phyloP scores from a whole-genome alignment of 2,888 invertebrate species.

The Ectemnius lituratus region DNA sequence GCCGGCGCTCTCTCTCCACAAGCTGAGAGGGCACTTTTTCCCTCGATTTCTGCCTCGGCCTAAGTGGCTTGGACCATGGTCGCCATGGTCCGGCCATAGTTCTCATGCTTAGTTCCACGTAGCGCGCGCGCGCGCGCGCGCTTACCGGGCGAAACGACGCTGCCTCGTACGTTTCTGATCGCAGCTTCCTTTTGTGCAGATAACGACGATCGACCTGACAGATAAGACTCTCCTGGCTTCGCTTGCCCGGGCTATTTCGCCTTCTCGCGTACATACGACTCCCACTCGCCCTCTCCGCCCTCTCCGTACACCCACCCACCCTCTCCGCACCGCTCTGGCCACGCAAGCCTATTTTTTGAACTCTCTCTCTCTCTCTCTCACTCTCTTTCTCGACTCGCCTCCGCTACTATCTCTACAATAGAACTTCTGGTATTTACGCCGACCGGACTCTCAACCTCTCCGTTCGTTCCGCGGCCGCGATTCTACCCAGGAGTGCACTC shows the following conservation, averaged over 20 bases:
- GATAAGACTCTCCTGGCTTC: constrained; percentile 55
- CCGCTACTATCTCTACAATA: constrained; percentile 31
- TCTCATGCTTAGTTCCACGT: constrained; percentile 35
- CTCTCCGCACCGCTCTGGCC: background rate
- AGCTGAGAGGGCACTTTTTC: constrained; percentile 7
- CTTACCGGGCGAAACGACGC: constrained; percentile 1
- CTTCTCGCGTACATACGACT: constrained; percentile 12
- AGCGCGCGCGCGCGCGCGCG: constrained; percentile 22
- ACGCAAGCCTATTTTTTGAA: background rate
- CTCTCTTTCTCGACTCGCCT: background rate
- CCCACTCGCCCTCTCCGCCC: background rate
- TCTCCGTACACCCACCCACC: background rate
- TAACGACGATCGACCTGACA: constrained; percentile 61
- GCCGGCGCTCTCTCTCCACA: constrained; percentile 26
- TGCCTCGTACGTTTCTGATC: constrained; percentile 41
- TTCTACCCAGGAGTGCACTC: background rate
- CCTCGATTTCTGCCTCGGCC: constrained; percentile 24
- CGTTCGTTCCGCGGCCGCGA: constrained; percentile 14
- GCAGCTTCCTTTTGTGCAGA: constrained; percentile 58
- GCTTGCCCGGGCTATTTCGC: constrained; percentile 31
- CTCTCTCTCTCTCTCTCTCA: no score
- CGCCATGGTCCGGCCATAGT: constrained; percentile 37
- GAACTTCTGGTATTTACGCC: constrained; percentile 22
- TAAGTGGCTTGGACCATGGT: constrained; percentile 19
- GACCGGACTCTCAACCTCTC: constrained; percentile 15